These are phyloP conservation scores for Schizotus pectinicornis DNA, from an alignment of 2,888 invertebrate species.

Conservation along the genomic window DNA sequence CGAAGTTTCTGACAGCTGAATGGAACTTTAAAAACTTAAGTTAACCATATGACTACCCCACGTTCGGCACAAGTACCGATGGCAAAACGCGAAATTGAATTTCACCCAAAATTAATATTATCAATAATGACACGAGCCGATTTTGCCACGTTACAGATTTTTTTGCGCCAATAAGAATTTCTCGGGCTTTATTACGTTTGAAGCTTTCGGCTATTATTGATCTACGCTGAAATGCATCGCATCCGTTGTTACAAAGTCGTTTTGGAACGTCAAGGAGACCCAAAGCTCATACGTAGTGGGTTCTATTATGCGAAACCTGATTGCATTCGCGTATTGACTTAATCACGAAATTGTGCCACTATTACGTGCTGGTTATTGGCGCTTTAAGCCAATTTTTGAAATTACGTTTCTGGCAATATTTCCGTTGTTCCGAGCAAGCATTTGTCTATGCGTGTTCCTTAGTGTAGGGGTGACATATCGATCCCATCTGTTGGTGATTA, in stretches of 20 bases:
- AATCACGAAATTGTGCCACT: conserved; percentile 13
- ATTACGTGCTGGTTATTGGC: neutral
- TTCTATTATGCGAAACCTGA: conserved; percentile 13
- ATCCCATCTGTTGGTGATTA: conserved; percentile 31
- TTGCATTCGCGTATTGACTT: conserved; percentile 8
- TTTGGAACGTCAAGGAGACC: conserved; percentile 5
- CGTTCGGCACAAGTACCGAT: conserved; percentile 6
- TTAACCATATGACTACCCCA: conserved; percentile 16
- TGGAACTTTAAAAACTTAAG: conserved; percentile 25
- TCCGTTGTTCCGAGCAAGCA: conserved; percentile 19
- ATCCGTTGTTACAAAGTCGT: conserved; percentile 16
- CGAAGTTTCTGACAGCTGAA: conserved; percentile 27
- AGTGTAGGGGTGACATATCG: conserved; percentile 27
- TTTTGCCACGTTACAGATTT: no score
- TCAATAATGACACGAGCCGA: no score
- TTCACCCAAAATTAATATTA: conserved; percentile 11
- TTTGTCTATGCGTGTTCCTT: conserved; percentile 28
- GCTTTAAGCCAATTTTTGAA: neutral
- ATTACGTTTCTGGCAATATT: conserved; percentile 1
- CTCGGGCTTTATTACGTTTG: conserved; percentile 6
- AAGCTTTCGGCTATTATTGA: conserved; percentile 11
- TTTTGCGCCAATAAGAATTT: no score
- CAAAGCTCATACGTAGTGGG: conserved; percentile 7
- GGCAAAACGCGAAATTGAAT: conserved; percentile 9
- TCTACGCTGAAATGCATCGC: conserved; percentile 14